Evolutionary conservation across 2,888 invertebrate species (phyloP).

Genomic region (Melanostoma scalare): DNA sequence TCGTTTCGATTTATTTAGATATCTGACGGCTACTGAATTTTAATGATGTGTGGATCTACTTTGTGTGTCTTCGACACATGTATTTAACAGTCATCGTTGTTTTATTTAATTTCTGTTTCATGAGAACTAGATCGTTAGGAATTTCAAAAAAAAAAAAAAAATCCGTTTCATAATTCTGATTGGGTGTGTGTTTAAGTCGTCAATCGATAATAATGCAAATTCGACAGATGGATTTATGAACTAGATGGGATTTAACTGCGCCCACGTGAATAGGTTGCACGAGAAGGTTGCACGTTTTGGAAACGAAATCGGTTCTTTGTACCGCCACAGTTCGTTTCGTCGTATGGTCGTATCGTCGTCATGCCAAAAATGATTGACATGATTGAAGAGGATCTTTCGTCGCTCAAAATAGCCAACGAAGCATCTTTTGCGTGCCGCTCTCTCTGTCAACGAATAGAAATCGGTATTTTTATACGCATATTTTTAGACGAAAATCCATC

Average conservation of each 20-base stretch:
- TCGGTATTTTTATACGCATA: constrained; percentile 39
- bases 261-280: constrained; percentile 6
- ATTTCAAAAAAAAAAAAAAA: constrained; percentile 16
- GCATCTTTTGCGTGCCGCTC: neutral
- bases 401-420: constrained; percentile 18
- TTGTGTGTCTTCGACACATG: constrained; percentile 66
- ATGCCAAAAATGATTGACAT: constrained; percentile 50
- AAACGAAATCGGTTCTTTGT: constrained; percentile 1
- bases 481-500: constrained; percentile 28
- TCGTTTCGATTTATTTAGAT: constrained; percentile 81
- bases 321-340: neutral
- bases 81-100: constrained; percentile 49
- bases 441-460: constrained; percentile 2
- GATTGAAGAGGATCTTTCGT: constrained; percentile 40
- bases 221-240: constrained; percentile 6
- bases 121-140: constrained; percentile 64
- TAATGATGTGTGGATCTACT: constrained; percentile 65
- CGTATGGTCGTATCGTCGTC: neutral
- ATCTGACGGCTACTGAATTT: constrained; percentile 73
- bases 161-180: constrained; percentile 66
- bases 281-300: neutral
- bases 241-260: neutral
- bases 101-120: constrained; percentile 32
- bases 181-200: constrained; percentile 23
- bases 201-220: neutral